These are phyloP conservation scores for Epinotia ramella DNA, from an alignment of 2,888 invertebrate genomes.

Conservation along the genomic window DNA sequence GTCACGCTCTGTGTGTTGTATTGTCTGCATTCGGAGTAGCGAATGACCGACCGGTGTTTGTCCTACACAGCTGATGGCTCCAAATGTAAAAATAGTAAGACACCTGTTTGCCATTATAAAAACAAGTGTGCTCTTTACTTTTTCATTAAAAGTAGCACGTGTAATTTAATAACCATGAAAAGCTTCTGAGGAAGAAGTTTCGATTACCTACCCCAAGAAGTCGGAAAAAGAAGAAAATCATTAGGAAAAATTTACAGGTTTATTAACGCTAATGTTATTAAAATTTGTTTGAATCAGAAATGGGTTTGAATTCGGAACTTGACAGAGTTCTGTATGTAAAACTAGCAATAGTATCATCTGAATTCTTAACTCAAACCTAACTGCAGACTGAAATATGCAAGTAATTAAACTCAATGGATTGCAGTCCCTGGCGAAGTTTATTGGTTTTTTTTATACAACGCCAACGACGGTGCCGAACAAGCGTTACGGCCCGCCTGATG, in stretches of 20 bases:
- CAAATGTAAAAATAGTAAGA: slow-evolving; percentile 28
- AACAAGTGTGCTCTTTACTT: slow-evolving; percentile 7
- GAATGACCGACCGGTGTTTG: slow-evolving; percentile 9
- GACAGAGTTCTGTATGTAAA: not conserved
- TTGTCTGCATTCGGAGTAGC: not conserved
- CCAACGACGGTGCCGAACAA: too few species aligned
- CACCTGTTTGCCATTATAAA: slow-evolving; percentile 16
- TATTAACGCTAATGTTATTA: not conserved
- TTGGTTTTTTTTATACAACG: too few species aligned
- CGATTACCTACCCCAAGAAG: not conserved
- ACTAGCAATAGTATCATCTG: not conserved
- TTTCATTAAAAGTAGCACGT: not conserved
- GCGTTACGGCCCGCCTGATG: too few species aligned
- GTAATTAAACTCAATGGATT: not conserved
- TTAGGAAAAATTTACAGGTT: not conserved
- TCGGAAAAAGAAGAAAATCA: too few species aligned
- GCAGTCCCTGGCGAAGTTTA: not conserved
- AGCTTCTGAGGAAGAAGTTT: not conserved
- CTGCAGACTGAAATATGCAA: not conserved
- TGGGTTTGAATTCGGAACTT: not conserved
- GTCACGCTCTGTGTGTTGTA: slow-evolving; percentile 14
- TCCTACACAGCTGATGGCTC: slow-evolving; percentile 13
- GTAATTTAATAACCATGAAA: not conserved
- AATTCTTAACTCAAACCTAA: not conserved
- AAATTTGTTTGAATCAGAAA: not conserved